A percentile compares a stretch with the other conserved stretches of the same genome.
Conservation (phyloP, 1,140 invertebrate genomes). For the Leptinotarsa lineolata region DNA sequence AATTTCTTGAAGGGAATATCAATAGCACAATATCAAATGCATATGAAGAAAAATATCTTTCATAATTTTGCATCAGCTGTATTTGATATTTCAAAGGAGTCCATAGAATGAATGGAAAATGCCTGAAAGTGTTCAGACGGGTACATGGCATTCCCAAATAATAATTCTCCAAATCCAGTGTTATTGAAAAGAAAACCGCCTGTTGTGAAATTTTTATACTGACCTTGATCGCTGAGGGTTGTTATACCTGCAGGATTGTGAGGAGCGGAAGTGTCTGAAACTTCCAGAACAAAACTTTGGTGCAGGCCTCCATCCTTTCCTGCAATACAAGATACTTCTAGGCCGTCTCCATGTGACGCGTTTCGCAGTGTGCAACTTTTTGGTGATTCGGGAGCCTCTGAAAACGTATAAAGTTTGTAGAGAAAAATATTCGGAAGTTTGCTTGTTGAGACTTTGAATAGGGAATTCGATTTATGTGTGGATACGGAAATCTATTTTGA, state of each 20-base stretch:
- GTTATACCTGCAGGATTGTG: constrained; percentile 57
- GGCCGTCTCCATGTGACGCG: constrained; percentile 59
- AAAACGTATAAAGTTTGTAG: neutral
- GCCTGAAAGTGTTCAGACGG: too few species aligned
- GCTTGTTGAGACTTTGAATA: neutral
- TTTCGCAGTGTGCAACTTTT: constrained; percentile 71
- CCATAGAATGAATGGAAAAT: too few species aligned
- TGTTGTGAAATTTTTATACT: constrained; percentile 14
- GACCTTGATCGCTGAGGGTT: constrained; percentile 66
- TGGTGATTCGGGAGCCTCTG: constrained; percentile 64
- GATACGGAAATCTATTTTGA: neutral
- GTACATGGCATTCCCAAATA: too few species aligned
- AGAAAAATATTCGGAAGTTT: constrained; percentile 9
- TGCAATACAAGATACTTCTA: constrained; percentile 76
- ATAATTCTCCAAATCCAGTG: neutral
- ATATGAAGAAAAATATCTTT: too few species aligned
- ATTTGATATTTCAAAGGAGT: too few species aligned
- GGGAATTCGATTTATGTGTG: neutral
- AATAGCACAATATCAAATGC: too few species aligned
- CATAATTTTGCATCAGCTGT: too few species aligned
- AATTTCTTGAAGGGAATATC: too few species aligned
- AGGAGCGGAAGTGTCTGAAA: constrained; percentile 67
- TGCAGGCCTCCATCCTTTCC: constrained; percentile 81
- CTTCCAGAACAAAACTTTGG: constrained; percentile 82
- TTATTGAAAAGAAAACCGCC: too few species aligned